Percentiles rank a stretch among this genome's conserved stretches.
Conservation (phyloP, 2,888 invertebrate genomes). For the Rhynchonema sp. region DNA sequence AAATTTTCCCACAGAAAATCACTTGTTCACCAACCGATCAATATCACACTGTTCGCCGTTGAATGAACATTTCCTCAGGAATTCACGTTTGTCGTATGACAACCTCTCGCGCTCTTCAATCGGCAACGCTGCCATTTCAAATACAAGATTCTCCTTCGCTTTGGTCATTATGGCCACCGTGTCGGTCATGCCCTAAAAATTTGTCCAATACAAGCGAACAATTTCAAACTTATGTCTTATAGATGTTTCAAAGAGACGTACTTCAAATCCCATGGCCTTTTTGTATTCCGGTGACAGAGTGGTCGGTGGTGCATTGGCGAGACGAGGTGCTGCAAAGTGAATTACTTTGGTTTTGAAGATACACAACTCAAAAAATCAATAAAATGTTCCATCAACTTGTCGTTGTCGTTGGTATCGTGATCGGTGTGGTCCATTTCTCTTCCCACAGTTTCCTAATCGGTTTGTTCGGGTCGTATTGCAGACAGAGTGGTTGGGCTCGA, state of each 20-base stretch:
- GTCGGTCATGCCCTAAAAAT: neutral
- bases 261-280: neutral
- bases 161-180: neutral
- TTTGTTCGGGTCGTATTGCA: neutral
- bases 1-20: neutral
- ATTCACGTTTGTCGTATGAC: neutral
- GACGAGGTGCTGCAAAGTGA: too few relatives aligned
- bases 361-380: too few relatives aligned
- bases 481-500: too few relatives aligned
- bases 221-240: too few relatives aligned
- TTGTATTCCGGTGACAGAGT: neutral
- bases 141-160: neutral
- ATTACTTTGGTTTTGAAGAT: too few relatives aligned
- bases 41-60: conserved; percentile 23
- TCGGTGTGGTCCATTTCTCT: neutral
- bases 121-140: neutral
- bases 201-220: too few relatives aligned
- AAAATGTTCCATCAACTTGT: too few relatives aligned
- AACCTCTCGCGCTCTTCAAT: neutral
- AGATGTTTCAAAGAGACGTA: too few relatives aligned
- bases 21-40: conserved; percentile 2
- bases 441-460: neutral
- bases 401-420: neutral
- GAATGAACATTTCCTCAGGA: conserved; percentile 21
- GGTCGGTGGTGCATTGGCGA: neutral